Evolutionary conservation across 2,888 invertebrate species (phyloP).

Genomic region (Pristionchus japonicus): DNA sequence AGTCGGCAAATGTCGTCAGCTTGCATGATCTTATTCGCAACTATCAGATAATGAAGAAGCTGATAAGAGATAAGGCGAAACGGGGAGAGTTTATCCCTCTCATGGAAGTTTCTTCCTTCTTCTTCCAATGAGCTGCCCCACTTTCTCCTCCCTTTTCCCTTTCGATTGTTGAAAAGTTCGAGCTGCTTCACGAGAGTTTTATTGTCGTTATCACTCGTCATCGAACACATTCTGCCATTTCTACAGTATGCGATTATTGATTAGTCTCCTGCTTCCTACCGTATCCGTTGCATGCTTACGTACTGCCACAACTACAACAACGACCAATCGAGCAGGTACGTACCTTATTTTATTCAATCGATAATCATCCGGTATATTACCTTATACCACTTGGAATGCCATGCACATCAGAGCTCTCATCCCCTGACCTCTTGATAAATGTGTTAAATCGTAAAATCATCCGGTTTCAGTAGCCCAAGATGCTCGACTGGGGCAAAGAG

Average conservation of each 20-base stretch:
- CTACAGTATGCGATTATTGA: neutral
- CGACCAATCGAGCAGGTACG: neutral
- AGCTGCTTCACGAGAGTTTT: neutral
- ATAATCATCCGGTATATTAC: neutral
- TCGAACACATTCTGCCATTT: neutral
- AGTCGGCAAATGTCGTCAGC: too few relatives aligned
- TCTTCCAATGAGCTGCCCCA: neutral
- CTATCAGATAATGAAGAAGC: neutral
- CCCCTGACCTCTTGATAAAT: too few relatives aligned
- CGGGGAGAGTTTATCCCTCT: neutral
- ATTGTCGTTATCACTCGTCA: neutral
- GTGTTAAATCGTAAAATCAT: too few relatives aligned
- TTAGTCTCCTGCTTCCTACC: neutral
- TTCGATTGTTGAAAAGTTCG: slow-evolving; percentile 31
- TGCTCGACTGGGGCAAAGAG: neutral
- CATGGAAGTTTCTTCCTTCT: neutral
- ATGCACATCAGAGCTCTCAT: too few relatives aligned
- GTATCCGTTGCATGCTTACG: slow-evolving; percentile 14
- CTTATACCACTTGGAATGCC: too few relatives aligned
- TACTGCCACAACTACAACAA: neutral
- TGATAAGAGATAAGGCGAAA: neutral
- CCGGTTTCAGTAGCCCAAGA: neutral
- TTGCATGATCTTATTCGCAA: neutral
- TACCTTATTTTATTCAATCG: neutral
- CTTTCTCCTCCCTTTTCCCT: slow-evolving; percentile 32